Conservation (phyloP, 1,140 invertebrate species). For the Agrypnia vestita region DNA sequence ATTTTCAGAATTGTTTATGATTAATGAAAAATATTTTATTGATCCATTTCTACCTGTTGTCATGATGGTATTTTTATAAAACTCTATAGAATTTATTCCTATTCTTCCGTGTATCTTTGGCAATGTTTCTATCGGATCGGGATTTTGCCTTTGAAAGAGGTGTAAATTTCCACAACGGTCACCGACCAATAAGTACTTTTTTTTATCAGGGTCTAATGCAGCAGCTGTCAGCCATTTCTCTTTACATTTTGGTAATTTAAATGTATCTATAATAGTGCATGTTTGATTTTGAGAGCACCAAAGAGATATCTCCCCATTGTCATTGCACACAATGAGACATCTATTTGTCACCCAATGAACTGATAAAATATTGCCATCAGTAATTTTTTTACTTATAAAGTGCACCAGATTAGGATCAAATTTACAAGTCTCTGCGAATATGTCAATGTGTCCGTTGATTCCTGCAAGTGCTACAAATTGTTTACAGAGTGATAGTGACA, state of each 20-base stretch:
- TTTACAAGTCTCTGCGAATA: conserved; percentile 71
- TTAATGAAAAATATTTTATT: conserved; percentile 75
- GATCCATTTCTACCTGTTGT: conserved; percentile 81
- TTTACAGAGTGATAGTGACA: conserved; percentile 74
- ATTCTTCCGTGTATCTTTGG: conserved; percentile 78
- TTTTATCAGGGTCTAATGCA: conserved; percentile 62
- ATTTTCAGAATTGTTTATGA: conserved; percentile 60
- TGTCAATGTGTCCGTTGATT: conserved; percentile 73
- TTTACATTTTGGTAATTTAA: conserved; percentile 77
- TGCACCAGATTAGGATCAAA: conserved; percentile 64
- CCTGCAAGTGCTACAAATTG: conserved; percentile 75
- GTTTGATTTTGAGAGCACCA: conserved; percentile 63
- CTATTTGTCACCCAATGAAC: conserved; percentile 78
- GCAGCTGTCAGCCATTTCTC: conserved; percentile 82
- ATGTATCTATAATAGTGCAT: conserved; percentile 64
- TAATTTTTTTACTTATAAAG: conserved; percentile 68
- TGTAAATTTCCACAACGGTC: conserved; percentile 83
- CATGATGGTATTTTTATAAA: conserved; percentile 70
- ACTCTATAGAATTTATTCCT: conserved; percentile 77
- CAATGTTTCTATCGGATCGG: conserved; percentile 72
- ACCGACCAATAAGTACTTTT: conserved; percentile 76
- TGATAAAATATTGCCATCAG: conserved; percentile 77
- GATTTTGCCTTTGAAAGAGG: conserved; percentile 68
- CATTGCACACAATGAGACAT: conserved; percentile 75
- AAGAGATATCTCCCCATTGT: conserved; percentile 74